Percentiles rank a stretch among this genome's conserved stretches.
Conservation (phyloP, 2,113 vertebrate species). For the Ammodytes marinus region DNA sequence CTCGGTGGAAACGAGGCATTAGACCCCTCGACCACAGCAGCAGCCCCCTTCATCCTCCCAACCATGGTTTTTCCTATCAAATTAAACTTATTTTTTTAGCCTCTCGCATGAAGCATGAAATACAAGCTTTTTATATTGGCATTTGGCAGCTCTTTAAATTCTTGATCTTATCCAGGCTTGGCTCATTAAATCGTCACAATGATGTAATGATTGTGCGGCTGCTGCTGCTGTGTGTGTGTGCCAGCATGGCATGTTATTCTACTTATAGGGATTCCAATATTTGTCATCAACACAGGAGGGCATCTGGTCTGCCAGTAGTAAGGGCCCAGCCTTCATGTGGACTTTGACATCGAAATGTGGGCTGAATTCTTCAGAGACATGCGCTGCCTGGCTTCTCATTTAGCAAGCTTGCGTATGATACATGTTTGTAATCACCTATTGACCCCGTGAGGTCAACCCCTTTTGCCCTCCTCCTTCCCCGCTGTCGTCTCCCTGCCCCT, state of each 20-base stretch:
- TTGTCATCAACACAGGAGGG: conserved; percentile 74
- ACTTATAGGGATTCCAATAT: conserved; percentile 72
- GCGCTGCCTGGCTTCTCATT: conserved; percentile 68
- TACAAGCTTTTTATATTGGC: conserved; percentile 68
- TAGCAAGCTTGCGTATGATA: conserved; percentile 73
- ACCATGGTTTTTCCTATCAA: conserved; percentile 62
- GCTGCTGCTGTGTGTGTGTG: conserved; percentile 55
- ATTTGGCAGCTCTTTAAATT: conserved; percentile 76
- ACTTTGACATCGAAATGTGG: conserved; percentile 64
- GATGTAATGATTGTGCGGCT: conserved; percentile 70
- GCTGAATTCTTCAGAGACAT: conserved; percentile 56
- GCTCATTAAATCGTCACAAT: conserved; percentile 75
- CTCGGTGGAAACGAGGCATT: too few species aligned
- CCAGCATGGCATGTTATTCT: conserved; percentile 80
- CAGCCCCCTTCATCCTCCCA: conserved; percentile 52
- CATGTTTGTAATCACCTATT: conserved; percentile 83
- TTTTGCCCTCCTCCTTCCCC: conserved; percentile 71
- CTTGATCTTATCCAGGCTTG: conserved; percentile 76
- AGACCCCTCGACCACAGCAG: conserved; percentile 42
- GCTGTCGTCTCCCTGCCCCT: conserved; percentile 52
- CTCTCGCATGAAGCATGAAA: conserved; percentile 75
- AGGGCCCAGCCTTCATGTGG: conserved; percentile 63
- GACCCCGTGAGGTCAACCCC: conserved; percentile 76
- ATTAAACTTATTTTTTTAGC: conserved; percentile 67
- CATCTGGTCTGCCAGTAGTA: conserved; percentile 73